Percentiles rank a stretch among this genome's conserved stretches.
Evolutionary conservation across 2,888 invertebrate genomes (phyloP).

Genomic region (Xanthorhoe spadicearia): DNA sequence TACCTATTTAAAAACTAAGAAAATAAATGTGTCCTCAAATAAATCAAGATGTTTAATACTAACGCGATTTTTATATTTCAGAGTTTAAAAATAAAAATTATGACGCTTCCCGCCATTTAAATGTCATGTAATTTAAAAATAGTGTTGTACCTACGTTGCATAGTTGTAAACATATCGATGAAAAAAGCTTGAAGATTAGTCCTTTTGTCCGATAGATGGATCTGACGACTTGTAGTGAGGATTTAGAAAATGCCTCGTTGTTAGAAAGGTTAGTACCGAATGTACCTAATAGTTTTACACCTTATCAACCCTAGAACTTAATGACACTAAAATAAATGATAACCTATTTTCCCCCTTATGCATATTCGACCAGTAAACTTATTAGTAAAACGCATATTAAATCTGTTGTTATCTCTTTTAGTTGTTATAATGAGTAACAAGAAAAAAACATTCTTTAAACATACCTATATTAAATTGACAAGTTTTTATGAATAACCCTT

Average conservation of each 20-base stretch:
- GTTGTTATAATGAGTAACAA: no score
- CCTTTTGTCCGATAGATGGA: slow-evolving; percentile 32
- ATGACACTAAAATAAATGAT: no score
- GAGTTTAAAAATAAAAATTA: slow-evolving; percentile 36
- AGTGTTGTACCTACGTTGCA: slow-evolving; percentile 39
- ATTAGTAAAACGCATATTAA: no score
- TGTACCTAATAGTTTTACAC: no score
- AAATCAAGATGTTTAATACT: neutral
- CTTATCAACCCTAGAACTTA: no score
- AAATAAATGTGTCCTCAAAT: neutral
- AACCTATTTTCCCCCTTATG: no score
- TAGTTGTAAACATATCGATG: slow-evolving; percentile 36
- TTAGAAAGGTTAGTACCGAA: slow-evolving; percentile 29
- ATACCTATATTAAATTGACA: no score
- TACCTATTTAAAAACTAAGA: neutral
- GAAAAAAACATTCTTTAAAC: no score
- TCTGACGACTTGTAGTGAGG: slow-evolving; percentile 21
- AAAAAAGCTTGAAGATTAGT: slow-evolving; percentile 26
- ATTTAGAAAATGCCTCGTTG: slow-evolving; percentile 23
- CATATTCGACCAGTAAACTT: no score
- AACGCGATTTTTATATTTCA: slow-evolving; percentile 15
- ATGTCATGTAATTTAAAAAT: slow-evolving; percentile 40
- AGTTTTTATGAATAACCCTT: no score
- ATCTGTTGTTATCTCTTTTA: no score
- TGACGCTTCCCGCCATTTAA: slow-evolving; percentile 53